Evolutionary conservation across 2,797 vertebrate species (phyloP), one percentile per base, ranked within the genome.

Genomic region (Apogon talboti): DNA sequence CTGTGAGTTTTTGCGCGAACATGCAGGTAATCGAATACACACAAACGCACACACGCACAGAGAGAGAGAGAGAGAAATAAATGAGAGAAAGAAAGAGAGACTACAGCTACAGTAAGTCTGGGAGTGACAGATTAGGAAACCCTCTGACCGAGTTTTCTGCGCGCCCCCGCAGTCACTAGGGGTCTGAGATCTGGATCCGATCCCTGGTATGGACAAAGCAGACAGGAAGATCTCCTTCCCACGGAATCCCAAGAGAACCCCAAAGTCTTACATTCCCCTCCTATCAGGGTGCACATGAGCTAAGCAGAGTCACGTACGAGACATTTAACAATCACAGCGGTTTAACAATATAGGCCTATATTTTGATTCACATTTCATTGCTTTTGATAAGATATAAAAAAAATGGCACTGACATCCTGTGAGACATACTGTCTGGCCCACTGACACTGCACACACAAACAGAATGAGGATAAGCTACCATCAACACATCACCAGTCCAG

Each of bases 211-310:
- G 88, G 88, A 93, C 74, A 87, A 87, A 87, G 77, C 86, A 90
- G 86, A 90, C 83, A 92, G 93, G 94, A 94, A 94, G 90, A 90
- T 85, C 91, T 90, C 87, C 94, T 95, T 96, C 95, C 94, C 94
- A 95, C 92, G 62, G 87, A 93, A 81, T 87, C 92, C 91, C 91
- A 61, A 14, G 93, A 90, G 93, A 90, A 70, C 46, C 69, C 67
- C 19, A 9, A 28, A 21, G 21, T 56, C 46, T 64, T 62, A 76
- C 61, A 66, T 73, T 74, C 62, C 35, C 42, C 1, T 72, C 45
- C 24, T 67, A 75, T 58, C 57, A 40, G 65, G 21, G 50, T 38
- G 42, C 19, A 69, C n/a, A 37, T 18, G 44, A 76, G 43, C 14
- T 21, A 24, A 35, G 18, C 49, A 42, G 74, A 61, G 42, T 38